These are phyloP conservation scores for Macroteleia sp. DNA, from an alignment of 2,888 invertebrate genomes.

Conservation along the genomic window DNA sequence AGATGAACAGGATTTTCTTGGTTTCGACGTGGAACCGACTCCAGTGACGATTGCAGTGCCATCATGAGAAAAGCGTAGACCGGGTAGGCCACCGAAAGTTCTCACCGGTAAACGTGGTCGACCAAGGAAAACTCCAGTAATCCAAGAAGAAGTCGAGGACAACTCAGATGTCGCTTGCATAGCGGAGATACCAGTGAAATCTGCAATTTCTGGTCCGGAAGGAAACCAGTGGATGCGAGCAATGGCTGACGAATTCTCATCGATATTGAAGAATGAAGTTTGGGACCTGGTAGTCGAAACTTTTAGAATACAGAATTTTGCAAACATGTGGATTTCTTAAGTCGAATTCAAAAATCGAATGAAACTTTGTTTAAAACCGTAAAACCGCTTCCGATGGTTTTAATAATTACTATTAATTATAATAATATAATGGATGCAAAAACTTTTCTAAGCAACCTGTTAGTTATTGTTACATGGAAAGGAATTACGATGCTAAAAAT, in stretches of 20 bases:
- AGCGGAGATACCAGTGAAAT: slow-evolving; percentile 32
- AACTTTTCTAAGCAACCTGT: too few species aligned
- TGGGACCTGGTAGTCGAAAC: slow-evolving; percentile 8
- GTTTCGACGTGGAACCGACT: slow-evolving; percentile 3
- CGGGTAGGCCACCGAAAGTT: neutral
- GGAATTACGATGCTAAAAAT: too few species aligned
- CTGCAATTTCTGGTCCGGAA: slow-evolving; percentile 34
- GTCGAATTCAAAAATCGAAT: too few species aligned
- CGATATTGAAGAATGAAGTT: neutral
- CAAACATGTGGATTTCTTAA: too few species aligned
- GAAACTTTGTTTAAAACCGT: too few species aligned
- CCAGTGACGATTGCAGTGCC: neutral
- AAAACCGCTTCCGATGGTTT: too few species aligned
- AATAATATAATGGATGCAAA: too few species aligned
- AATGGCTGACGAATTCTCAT: slow-evolving; percentile 7
- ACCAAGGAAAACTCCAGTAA: neutral
- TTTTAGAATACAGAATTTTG: too few species aligned
- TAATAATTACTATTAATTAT: too few species aligned
- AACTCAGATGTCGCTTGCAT: slow-evolving; percentile 4
- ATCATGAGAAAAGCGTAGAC: neutral
- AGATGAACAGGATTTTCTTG: neutral
- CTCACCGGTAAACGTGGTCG: neutral
- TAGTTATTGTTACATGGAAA: too few species aligned
- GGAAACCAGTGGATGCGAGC: slow-evolving; percentile 57
- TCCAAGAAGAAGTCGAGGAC: neutral